These are phyloP conservation scores for Lepidocyrtoides sp. DNA, from an alignment of 2,888 invertebrate genomes.

Conservation along the genomic window DNA sequence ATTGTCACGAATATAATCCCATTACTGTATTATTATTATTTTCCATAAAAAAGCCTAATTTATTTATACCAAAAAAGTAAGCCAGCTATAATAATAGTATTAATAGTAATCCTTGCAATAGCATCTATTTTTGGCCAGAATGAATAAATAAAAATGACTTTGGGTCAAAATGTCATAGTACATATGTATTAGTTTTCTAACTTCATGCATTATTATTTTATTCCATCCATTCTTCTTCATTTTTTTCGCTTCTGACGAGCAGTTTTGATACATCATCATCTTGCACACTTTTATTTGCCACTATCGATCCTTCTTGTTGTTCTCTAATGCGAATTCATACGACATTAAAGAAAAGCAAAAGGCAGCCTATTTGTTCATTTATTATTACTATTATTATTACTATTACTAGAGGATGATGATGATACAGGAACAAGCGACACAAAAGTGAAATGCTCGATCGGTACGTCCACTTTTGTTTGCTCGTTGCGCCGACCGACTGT, in stretches of 20 bases:
- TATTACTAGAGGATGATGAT: neutral
- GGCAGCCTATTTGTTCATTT: neutral
- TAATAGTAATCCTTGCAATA: neutral
- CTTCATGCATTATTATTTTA: neutral
- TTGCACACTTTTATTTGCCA: slow-evolving; percentile 39
- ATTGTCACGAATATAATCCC: slow-evolving; percentile 72
- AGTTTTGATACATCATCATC: slow-evolving; percentile 24
- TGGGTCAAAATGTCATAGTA: slow-evolving; percentile 29
- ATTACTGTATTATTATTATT: slow-evolving; percentile 50
- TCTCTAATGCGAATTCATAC: neutral
- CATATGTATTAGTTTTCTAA: slow-evolving; percentile 7
- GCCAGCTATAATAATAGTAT: neutral
- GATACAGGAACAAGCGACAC: neutral
- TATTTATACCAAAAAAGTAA: slow-evolving; percentile 24
- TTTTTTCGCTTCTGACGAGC: neutral
- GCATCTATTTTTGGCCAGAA: slow-evolving; percentile 6
- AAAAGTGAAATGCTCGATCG: slow-evolving; percentile 12
- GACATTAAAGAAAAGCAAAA: slow-evolving; percentile 18
- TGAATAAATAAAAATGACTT: slow-evolving; percentile 29
- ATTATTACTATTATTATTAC: neutral
- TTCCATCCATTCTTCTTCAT: neutral
- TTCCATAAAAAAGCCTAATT: slow-evolving; percentile 24
- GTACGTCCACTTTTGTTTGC: neutral
- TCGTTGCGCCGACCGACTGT: too few relatives aligned
- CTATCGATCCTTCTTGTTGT: slow-evolving; percentile 27